Conservation (phyloP, 2,888 invertebrate species). For the Clostera curtula region DNA sequence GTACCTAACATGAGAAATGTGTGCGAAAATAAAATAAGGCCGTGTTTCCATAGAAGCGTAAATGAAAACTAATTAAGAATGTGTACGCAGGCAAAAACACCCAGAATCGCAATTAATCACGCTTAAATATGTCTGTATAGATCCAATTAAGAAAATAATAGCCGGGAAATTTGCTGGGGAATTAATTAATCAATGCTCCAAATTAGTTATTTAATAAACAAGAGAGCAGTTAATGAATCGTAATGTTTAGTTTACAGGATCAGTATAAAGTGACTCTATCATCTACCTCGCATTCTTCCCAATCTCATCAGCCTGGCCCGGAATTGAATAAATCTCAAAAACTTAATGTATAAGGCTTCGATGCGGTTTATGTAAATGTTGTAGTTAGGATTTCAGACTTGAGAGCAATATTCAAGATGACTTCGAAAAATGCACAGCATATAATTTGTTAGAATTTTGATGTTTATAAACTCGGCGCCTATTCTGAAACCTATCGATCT, state of each 20-base stretch:
- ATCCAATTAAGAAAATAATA: constrained; percentile 13
- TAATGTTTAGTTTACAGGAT: background rate
- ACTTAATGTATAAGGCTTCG: no score
- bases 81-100: constrained; percentile 11
- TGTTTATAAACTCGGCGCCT: no score
- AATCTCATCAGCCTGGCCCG: no score
- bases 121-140: constrained; percentile 10
- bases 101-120: constrained; percentile 18
- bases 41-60: constrained; percentile 8
- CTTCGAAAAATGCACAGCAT: no score
- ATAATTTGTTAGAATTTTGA: no score
- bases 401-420: no score
- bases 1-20: constrained; percentile 5
- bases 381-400: no score
- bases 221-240: background rate
- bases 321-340: no score
- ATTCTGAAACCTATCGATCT: no score
- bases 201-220: constrained; percentile 12
- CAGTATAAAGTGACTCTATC: no score
- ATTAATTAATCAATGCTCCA: constrained; percentile 11
- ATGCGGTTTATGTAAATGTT: no score
- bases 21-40: constrained; percentile 9
- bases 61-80: constrained; percentile 10
- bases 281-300: no score
- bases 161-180: constrained; percentile 9